Conservation (phyloP, 2,113 vertebrate species). For the Takifugu bimaculatus region DNA sequence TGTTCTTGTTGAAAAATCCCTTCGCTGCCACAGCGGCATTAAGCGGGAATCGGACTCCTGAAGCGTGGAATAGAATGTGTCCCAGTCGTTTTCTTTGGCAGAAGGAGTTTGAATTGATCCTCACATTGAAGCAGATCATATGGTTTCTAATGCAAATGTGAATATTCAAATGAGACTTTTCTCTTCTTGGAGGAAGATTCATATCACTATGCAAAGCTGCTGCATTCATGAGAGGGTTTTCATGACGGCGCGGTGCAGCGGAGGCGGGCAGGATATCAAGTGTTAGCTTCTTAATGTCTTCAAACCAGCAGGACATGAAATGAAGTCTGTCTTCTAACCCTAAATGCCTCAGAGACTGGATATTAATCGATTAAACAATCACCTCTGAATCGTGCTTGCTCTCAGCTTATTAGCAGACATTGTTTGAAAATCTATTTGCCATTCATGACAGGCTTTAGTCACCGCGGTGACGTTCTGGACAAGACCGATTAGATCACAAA, state of each 20-base stretch:
- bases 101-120: constrained; percentile 11
- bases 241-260: neutral
- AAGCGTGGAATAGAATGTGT: constrained; percentile 11
- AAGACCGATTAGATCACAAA: constrained; percentile 40
- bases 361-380: constrained; percentile 70
- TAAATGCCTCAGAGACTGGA: constrained; percentile 44
- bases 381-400: constrained; percentile 66
- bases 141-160: constrained; percentile 16
- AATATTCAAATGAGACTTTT: constrained; percentile 3
- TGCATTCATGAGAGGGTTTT: constrained; percentile 10
- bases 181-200: neutral
- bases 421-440: constrained; percentile 77
- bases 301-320: constrained; percentile 53
- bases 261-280: constrained; percentile 14
- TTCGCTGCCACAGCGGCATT: constrained; percentile 10
- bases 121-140: neutral
- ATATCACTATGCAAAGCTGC: constrained; percentile 1
- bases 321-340: constrained; percentile 31
- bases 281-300: constrained; percentile 30
- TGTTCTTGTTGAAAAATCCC: constrained; percentile 32
- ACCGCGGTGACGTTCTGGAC: constrained; percentile 36
- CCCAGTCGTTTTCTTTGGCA: constrained; percentile 13
- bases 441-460: constrained; percentile 69
- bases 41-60: constrained; percentile 27
- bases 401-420: constrained; percentile 74